Evolutionary conservation across 2,113 vertebrate genomes (phyloP).

Genomic region (Pseudois nayaur): DNA sequence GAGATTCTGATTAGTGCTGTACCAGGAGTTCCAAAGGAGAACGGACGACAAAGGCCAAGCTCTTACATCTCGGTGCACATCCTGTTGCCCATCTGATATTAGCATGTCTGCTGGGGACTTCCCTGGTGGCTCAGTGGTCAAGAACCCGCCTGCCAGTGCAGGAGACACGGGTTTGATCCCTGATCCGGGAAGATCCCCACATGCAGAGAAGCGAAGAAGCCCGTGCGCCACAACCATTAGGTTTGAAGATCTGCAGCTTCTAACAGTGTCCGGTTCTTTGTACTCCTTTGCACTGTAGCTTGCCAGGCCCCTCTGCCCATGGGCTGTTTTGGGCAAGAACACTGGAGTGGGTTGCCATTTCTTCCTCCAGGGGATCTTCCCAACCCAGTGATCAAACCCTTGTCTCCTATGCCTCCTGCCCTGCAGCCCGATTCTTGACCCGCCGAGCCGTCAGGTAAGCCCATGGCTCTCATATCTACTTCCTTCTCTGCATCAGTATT

Average conservation of each 20-base stretch:
- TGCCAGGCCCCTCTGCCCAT: background rate
- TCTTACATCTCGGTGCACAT: accelerated
- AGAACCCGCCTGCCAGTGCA: background rate
- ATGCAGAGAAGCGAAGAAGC: background rate
- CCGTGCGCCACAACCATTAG: accelerated
- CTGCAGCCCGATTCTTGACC: background rate
- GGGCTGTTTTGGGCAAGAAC: background rate
- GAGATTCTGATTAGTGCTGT: background rate
- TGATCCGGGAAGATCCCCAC: background rate
- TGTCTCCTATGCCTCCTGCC: background rate
- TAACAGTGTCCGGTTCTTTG: background rate
- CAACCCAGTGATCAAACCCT: background rate
- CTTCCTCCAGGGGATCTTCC: background rate
- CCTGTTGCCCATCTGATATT: accelerated
- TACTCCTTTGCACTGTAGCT: background rate
- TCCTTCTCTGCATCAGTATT: background rate
- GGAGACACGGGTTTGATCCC: background rate
- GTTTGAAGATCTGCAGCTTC: background rate
- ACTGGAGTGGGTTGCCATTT: background rate
- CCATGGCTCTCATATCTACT: background rate
- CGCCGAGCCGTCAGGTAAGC: accelerated
- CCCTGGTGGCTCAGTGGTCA: background rate
- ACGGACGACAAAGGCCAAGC: background rate
- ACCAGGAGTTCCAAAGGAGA: background rate
- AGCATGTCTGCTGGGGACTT: background rate